Base-by-base conservation (phyloP, 37 sponge, comb jelly and placozoan genomes). In the Bolinopsis microptera region DNA sequence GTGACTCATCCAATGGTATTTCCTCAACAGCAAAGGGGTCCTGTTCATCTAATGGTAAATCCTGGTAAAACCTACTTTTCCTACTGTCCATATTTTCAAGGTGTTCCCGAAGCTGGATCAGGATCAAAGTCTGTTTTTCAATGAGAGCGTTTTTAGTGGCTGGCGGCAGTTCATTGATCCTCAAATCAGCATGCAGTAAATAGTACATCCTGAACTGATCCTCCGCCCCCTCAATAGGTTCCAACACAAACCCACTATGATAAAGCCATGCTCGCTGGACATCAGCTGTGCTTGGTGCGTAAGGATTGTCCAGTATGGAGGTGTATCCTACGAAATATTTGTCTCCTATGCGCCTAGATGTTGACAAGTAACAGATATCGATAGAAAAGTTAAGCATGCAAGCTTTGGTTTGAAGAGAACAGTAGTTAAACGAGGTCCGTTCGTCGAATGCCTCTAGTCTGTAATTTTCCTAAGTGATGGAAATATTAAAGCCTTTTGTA, bases 201-300 rank as follows among this genome's bases (percentile, higher is more conserved):
- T 70, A 70, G 74, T n/a, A 70, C 5, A 70, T 70, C 21, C 21
- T 70, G 26, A 70, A 22, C 30, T 70, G 16, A 22, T 70, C 21
- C 3, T 70, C 25, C 30, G 5, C 74, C 5, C 74, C 74, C 5
- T 3, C 28, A 3, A 70, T 1, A 28, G 74, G 74, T 70, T 80
- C 82, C 30, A 80, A 8, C 2, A 36, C 82, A 80, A 30, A 80
- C 22, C 82, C 82, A 80, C 38, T 36, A 37, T 34, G 37, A 35
- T 80, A 80, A 8, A 80, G 38, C 82, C 82, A 80, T 33, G 38
- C 34, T 5, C 82, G 82, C 37, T 80, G 35, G 2, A 80, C 37
- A 35, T 80, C 82, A 23, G 82, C 82, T 36, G 23, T 35, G 82
- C 82, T 80, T 2, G 82, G 82, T 24, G 82, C 82, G 3, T 34